These are phyloP conservation scores for Petrocephalus microphthalmus DNA, from an alignment of 2,113 vertebrate species.

Conservation along the genomic window DNA sequence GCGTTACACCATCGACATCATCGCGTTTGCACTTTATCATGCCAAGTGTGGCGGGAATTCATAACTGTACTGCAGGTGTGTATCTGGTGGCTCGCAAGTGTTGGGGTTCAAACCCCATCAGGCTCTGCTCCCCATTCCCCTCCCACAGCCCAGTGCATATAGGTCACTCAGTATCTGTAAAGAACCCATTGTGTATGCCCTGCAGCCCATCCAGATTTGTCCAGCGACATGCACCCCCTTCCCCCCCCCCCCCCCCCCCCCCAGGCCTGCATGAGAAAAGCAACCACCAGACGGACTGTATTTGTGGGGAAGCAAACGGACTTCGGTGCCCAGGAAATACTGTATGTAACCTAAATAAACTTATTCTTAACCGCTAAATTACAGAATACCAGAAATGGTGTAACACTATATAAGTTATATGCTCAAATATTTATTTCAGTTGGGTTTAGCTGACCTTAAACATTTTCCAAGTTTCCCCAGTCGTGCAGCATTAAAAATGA, in stretches of 20 bases:
- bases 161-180: not conserved
- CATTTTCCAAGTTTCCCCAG: not conserved
- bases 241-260: not conserved
- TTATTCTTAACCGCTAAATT: not conserved
- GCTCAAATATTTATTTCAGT: slow-evolving; percentile 16
- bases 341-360: not conserved
- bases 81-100: not conserved
- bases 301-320: not conserved
- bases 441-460: not conserved
- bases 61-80: not conserved
- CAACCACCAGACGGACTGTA: not conserved
- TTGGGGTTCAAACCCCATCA: not conserved
- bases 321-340: not conserved
- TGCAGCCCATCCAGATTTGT: not conserved
- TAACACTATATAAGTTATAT: not conserved
- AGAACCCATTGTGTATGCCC: not conserved
- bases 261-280: not conserved
- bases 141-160: not conserved
- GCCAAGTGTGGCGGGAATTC: not conserved
- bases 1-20: not conserved
- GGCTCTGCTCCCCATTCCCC: not conserved
- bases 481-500: not conserved
- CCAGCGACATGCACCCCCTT: not conserved
- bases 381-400: not conserved
- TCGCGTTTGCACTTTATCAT: not conserved